A percentile compares a stretch with the other conserved stretches of the same genome.
phyloP scores from a whole-genome alignment of 1,140 invertebrate genomes.

The Drosophila equinoxialis region DNA sequence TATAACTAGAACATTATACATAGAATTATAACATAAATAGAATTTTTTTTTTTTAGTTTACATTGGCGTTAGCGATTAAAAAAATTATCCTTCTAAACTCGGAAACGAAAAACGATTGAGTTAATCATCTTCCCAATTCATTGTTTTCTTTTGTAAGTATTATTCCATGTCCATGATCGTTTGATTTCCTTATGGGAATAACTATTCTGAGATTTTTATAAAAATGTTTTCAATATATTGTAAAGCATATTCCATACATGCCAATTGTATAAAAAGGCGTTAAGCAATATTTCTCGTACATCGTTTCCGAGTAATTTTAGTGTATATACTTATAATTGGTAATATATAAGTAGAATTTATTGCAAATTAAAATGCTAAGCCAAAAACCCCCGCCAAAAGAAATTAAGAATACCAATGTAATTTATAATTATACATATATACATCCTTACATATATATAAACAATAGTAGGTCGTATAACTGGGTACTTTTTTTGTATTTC shows the following conservation, averaged over 20 bases:
- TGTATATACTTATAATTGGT: neutral
- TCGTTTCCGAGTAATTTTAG: neutral
- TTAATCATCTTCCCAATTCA: too few species aligned
- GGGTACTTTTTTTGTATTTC: neutral
- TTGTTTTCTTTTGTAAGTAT: too few species aligned
- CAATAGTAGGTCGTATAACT: neutral
- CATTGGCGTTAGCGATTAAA: neutral
- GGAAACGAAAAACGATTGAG: neutral
- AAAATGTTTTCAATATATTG: too few species aligned
- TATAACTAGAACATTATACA: conserved; percentile 7
- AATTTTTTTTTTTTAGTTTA: conserved; percentile 11
- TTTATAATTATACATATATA: neutral
- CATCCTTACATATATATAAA: too few species aligned
- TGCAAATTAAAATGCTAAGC: neutral
- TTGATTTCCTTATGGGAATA: too few species aligned
- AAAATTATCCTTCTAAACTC: neutral
- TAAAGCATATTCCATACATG: too few species aligned
- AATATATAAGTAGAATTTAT: neutral
- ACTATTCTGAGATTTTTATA: too few species aligned
- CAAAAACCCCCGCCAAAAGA: neutral
- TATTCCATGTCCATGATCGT: too few species aligned
- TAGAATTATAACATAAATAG: conserved; percentile 10
- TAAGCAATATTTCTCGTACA: neutral
- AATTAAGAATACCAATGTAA: too few species aligned
- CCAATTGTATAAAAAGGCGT: too few species aligned